Evolutionary conservation across 2,797 vertebrate genomes (phyloP), one percentile per base, ranked within the genome.

Genomic region (Channa striata): DNA sequence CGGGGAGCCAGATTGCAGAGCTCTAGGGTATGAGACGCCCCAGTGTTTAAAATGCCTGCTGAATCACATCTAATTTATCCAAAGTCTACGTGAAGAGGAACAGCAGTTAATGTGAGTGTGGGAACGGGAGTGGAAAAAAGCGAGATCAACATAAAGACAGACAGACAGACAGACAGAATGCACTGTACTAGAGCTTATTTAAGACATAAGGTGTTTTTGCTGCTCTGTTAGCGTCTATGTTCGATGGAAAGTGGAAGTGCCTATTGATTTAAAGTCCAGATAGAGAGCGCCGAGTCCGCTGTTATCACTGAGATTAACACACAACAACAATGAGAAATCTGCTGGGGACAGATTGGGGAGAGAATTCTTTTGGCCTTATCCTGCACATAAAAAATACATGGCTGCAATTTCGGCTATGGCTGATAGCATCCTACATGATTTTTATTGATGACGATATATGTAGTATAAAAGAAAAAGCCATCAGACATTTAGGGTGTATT

Each of bases 1-100:
- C 59, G 79, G 72, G 80, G 83, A 81, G 74, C 73, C 86, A 89
- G 87, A 89, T 81, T 84, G 87, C 66, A 70, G 49, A 77, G 84
- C 88, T 85, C 68, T 72, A 49, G 84, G 87, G 81, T 84, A 76
- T 48, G 73, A 87, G 85, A 71, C 52, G 37, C 80, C 83, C 68
- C 57, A 48, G 84, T 83, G 85, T 87, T 88, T 75, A 80, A 89
- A 89, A 81, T 21, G 74, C 64, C 79, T 66, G 74, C 82, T 76
- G 82, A 86, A 89, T 89, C 84, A 83, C 68, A 82, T 81, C 77
- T 80, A 78, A 91, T 90, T 86, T 81, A 86, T 84, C 86, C 78
- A 68, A 72, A 76, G 66, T 72, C 33, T 72, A 79, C 21, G 44
- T 61, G 66, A 72, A 73, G 64, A 84, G 72, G 57, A 72, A 68